Base-by-base conservation (phyloP, 2,113 vertebrate genomes). In the Pseudorasbora parva region DNA sequence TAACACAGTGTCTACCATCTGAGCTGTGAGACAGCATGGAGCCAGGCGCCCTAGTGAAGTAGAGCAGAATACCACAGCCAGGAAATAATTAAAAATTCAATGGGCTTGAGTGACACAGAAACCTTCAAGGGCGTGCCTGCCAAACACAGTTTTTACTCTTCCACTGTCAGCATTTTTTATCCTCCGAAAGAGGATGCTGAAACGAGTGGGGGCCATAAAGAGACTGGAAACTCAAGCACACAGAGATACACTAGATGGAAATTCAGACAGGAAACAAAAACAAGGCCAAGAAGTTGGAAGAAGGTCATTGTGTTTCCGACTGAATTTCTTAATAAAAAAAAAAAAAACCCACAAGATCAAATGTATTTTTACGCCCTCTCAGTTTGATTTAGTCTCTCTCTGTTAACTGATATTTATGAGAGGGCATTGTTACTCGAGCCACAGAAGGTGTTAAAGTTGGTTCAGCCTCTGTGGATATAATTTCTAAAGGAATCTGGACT, bases 51-150 rank as follows among this genome's bases (percentile, higher is more conserved):
- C 74, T 71, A 72, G 73, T 82, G 80, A 84, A 82, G 73, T 79
- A 69, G 86, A 89, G 88, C 84, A 91, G 81, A 88, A 89, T 89
- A 92, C 92, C 90, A 92, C 89, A 89, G 91, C 86, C 89, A 95
- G 94, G 94, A 95, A 95, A 94, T 89, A 88, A 96, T 95, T 93
- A 96, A 95, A 96, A 94, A 96, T 96, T 93, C 93, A 95, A 93
- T 92, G 89, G 91, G 86, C 92, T 89, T 88, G 93, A 93, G 91
- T 94, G 95, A 96, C 93, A 95, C 90, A 96, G 93, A 96, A 95
- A 95, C 93, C 95, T 95, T 94, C 94, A 93, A 95, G 95, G 95
- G 94, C 90, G 94, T 94, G 94, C 92, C 95, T 85, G 88, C 92
- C 93, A 95, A 95, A 94, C 84, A 92, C 88, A 89, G 93, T 87